These are phyloP conservation scores for Dolichoris vasculosae DNA, from an alignment of 1,140 invertebrate species.

Conservation along the genomic window DNA sequence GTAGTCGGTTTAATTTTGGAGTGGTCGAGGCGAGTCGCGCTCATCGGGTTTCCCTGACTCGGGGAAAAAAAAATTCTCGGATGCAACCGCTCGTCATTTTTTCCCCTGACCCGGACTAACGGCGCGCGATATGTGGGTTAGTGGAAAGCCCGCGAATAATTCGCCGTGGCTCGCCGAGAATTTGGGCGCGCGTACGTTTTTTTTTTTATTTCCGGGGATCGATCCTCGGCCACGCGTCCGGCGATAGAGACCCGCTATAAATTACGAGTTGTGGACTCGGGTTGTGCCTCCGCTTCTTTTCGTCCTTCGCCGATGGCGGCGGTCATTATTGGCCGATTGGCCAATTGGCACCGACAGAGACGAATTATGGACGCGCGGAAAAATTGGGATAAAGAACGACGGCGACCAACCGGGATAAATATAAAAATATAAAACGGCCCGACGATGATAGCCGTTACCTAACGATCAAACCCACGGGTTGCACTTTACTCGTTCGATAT, in stretches of 20 bases:
- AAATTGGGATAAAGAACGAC: constrained; percentile 33
- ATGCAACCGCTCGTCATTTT: constrained; percentile 29
- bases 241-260: not conserved
- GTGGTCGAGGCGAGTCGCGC: not conserved
- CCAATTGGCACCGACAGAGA: constrained; percentile 38
- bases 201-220: not conserved
- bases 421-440: too few species aligned
- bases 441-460: too few species aligned
- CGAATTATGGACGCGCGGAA: constrained; percentile 36
- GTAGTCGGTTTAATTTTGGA: too few species aligned
- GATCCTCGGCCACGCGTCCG: not conserved
- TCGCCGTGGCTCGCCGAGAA: not conserved
- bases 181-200: constrained; percentile 7
- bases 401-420: not conserved
- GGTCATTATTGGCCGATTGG: constrained; percentile 48
- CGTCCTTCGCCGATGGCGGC: not conserved
- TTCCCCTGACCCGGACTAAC: not conserved
- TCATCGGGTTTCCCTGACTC: not conserved
- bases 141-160: constrained; percentile 48
- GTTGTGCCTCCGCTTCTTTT: not conserved
- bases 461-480: too few species aligned
- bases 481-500: too few species aligned
- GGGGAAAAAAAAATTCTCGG: constrained; percentile 21
- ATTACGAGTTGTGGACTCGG: constrained; percentile 2
- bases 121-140: constrained; percentile 47